These are phyloP conservation scores for Malthinus flaveolus DNA, from an alignment of 2,888 invertebrate species.

Conservation along the genomic window DNA sequence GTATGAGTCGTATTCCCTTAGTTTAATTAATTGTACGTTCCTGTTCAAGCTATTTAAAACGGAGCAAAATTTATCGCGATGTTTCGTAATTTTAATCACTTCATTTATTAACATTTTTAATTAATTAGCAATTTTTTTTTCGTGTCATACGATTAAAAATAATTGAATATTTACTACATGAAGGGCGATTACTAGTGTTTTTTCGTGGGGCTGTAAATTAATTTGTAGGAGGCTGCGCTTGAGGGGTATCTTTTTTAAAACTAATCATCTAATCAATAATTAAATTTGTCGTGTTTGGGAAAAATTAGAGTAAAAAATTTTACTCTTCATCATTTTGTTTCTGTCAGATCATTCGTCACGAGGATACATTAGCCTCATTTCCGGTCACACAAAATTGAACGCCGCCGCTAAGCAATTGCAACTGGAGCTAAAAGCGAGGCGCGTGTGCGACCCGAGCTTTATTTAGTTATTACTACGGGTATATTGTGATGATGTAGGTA, in stretches of 20 bases:
- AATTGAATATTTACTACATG: background rate
- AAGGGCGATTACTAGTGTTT: background rate
- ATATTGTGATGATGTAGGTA: no score
- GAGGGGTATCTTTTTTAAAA: no score
- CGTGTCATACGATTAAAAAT: background rate
- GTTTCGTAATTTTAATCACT: background rate
- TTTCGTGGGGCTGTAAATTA: background rate
- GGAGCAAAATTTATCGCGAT: no score
- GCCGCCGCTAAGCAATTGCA: no score
- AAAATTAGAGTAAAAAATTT: conserved; percentile 16
- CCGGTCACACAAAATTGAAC: conserved; percentile 46
- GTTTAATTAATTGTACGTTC: background rate
- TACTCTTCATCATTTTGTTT: conserved; percentile 32
- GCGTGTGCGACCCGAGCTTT: no score
- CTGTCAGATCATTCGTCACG: conserved; percentile 39
- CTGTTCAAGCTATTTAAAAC: background rate
- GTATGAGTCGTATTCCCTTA: background rate
- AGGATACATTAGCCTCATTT: conserved; percentile 47
- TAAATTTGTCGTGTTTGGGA: background rate
- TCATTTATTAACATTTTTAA: background rate
- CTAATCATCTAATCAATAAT: no score
- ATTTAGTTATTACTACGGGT: no score
- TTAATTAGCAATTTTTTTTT: background rate
- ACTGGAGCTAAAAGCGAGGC: no score
- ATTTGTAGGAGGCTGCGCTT: no score